A percentile compares a stretch with the other conserved stretches of the same genome.
Conservation (phyloP, 2,113 vertebrate genomes). For the Fulmarus glacialis region DNA sequence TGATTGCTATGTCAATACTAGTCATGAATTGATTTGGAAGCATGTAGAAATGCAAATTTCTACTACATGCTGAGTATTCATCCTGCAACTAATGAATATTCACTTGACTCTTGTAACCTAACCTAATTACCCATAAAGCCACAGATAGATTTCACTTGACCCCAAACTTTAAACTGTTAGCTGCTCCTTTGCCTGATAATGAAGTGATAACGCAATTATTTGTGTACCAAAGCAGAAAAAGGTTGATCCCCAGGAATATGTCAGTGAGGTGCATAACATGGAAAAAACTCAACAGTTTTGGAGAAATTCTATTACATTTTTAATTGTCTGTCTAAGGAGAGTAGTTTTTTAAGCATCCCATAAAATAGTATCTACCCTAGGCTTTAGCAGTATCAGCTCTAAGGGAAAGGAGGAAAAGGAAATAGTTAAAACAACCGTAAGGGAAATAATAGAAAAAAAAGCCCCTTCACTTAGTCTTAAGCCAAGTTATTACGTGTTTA, state of each 20-base stretch:
- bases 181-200: conserved; percentile 47
- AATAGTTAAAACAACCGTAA: not conserved
- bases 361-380: not conserved
- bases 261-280: not conserved
- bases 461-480: not conserved
- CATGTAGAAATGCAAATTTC: conserved; percentile 49
- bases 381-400: not conserved
- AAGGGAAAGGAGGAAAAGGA: not conserved
- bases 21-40: conserved; percentile 36
- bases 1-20: conserved; percentile 56
- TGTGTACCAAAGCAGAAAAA: conserved; percentile 36
- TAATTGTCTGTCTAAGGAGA: not conserved
- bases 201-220: conserved; percentile 55
- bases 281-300: conserved; percentile 21
- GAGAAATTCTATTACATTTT: conserved; percentile 31
- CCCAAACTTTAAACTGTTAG: conserved; percentile 65
- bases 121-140: conserved; percentile 70
- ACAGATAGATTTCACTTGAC: conserved; percentile 68
- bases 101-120: conserved; percentile 66
- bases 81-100: conserved; percentile 67
- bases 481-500: not conserved
- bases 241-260: not conserved
- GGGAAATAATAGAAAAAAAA: not conserved
- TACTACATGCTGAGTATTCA: conserved; percentile 51
- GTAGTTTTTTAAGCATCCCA: not conserved